Base-by-base conservation (phyloP, 2,888 invertebrate genomes). In the Eurytoma californica region DNA sequence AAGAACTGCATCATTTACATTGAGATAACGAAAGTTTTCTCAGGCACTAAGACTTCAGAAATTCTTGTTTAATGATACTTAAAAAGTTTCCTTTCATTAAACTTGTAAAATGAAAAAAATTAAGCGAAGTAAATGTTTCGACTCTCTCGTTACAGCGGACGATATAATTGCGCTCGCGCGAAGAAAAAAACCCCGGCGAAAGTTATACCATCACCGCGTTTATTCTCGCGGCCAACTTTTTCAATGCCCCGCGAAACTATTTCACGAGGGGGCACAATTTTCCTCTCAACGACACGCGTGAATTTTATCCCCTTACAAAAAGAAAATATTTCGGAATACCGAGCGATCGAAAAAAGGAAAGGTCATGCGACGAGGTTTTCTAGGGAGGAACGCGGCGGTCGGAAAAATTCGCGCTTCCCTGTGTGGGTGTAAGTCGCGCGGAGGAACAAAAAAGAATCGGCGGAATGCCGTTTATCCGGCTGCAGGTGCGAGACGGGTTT, bases 401-500 rank as follows among this genome's bases (percentile, higher is more conserved):
- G n/a, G n/a, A 53, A 67, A 67, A 67, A 60, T 57, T 24, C 20
- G n/a, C 49, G 66, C 53, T 66, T 24, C 53, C 55, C 24, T 24
- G 53, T 39, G 53, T 2, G 65, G 55, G 20, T n/a, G n/a, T n/a
- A 58, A 30, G 13, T 47, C 24, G 53, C 16, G 57, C 16, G 66
- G 2, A 9, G 3, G 51, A 61, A 28, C 7, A 39, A 61, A 73
- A 61, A 30, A 24, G 24, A 1, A 58, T 67, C 58, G 51, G 18
- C 3, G 51, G 67, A 74, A 74, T 74, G 58, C 67, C 67, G 67
- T 74, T 74, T 74, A 60, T 58, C 60, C 9, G 39, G 73, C 28
- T 72, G 18, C 65, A 66, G 57, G 60, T 47, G 67, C 28, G 24
- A 39, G 39, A 1, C 9, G 9, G 9, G 0, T 1, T 39, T 39